A percentile compares a stretch with the other conserved stretches of the same genome.
These are phyloP conservation scores for Cyaniris semiargus DNA, from an alignment of 2,888 invertebrate species.

Conservation along the genomic window DNA sequence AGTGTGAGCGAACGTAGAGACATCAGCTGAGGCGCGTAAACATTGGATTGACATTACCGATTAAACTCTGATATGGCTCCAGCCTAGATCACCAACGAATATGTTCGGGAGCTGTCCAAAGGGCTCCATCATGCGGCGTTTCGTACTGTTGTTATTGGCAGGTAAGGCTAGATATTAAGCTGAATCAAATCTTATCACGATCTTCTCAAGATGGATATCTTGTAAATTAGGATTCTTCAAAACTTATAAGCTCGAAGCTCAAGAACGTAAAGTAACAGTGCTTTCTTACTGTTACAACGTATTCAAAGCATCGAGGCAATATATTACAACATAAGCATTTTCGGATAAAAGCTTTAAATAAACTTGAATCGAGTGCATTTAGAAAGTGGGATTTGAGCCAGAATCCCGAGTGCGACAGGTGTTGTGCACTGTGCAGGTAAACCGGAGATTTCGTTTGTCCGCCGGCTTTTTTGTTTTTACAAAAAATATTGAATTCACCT, in stretches of 20 bases:
- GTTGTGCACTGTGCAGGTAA: constrained; percentile 73
- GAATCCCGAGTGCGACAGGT: constrained; percentile 60
- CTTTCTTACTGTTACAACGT: neutral
- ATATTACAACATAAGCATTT: constrained; percentile 5
- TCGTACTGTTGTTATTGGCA: constrained; percentile 68
- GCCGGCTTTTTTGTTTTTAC: constrained; percentile 53
- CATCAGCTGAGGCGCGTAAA: constrained; percentile 78
- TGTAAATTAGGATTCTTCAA: neutral
- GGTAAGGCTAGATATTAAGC: constrained; percentile 53
- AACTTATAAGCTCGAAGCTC: neutral
- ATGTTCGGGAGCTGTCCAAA: constrained; percentile 46
- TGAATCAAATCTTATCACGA: neutral
- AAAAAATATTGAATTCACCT: constrained; percentile 40
- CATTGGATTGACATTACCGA: constrained; percentile 59
- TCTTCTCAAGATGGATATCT: neutral
- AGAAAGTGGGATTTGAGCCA: constrained; percentile 27
- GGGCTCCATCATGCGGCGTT: constrained; percentile 65
- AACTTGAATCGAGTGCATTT: constrained; percentile 22
- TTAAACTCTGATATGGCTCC: constrained; percentile 62
- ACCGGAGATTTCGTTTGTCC: constrained; percentile 49
- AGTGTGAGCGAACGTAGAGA: constrained; percentile 73
- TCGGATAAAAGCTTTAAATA: constrained; percentile 13
- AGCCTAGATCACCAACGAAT: constrained; percentile 55
- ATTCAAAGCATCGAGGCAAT: constrained; percentile 4
- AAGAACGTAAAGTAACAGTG: neutral